Evolutionary conservation across 2,888 invertebrate genomes (phyloP), one percentile per base, ranked within the genome.

Genomic region (Pammene aurita): DNA sequence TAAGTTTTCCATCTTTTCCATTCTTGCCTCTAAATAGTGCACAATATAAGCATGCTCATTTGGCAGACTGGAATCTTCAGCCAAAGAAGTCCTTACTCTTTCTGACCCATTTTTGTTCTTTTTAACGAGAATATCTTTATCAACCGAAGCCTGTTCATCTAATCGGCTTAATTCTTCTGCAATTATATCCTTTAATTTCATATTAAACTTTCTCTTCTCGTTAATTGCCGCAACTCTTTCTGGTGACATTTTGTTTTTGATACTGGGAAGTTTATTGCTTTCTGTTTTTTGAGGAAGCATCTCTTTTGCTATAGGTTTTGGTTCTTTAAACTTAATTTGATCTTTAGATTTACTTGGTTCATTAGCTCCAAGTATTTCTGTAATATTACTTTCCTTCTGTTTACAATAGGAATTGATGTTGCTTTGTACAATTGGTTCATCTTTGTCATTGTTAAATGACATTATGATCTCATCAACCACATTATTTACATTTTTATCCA

Each of bases 131-230:
- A 72, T 73, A 10, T 71, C 76, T 58, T 71, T 71, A 14, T 61
- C 34, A 2, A 7, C 34, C 26, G 64, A 64, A 42, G 74, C 72
- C 42, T 74, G 72, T 14, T 80, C 78, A 44, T 84, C 84, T 70
- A 83, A 71, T 66, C 84, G 85, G 68, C 85, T 84, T 48, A 90
- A 75, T 74, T 86, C 86, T 42, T 85, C 82, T 77, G 86, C 84
- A 71, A 91, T 79, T 7, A 90, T 84, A 74, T 91, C 89, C 75
- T 84, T 82, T 55, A 92, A 72, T 74, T 86, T 90, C 84, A 88
- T 90, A 75, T 92, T 92, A 73, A 89, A 91, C 70, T 86, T 84
- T 70, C 92, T 82, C 74, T 92, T 92, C 76, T 87, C 80, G 73
- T 85, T 80, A 67, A 92, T 92, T 44, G 82, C 86, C 55, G 90